Evolutionary conservation across 2,888 invertebrate genomes (phyloP).

Genomic region (Neuroscelio doddi): DNA sequence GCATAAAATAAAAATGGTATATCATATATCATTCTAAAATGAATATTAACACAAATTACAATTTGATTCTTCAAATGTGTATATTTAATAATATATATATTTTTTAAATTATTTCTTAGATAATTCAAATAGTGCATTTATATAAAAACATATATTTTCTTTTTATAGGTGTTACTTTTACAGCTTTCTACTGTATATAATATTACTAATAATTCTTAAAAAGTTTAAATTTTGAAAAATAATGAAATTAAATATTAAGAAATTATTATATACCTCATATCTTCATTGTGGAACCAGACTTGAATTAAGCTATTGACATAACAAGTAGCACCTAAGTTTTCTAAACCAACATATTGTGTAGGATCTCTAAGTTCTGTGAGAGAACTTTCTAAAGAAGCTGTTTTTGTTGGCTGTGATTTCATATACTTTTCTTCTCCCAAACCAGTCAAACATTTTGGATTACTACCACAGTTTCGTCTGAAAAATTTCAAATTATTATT

Average conservation of each 20-base stretch:
- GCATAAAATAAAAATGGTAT: too few species aligned
- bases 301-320: slow-evolving; percentile 79
- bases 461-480: slow-evolving; percentile 76
- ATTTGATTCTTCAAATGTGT: too few species aligned
- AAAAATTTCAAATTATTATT: slow-evolving; percentile 44
- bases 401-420: slow-evolving; percentile 72
- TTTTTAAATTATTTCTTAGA: too few species aligned
- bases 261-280: slow-evolving; percentile 73
- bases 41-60: too few species aligned
- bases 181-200: too few species aligned
- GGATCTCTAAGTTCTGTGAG: slow-evolving; percentile 68
- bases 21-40: too few species aligned
- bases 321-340: slow-evolving; percentile 79
- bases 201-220: too few species aligned
- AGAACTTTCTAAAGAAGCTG: slow-evolving; percentile 67
- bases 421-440: slow-evolving; percentile 76
- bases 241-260: neutral
- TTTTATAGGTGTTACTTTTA: too few species aligned
- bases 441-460: slow-evolving; percentile 76
- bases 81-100: too few species aligned
- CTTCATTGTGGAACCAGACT: slow-evolving; percentile 78
- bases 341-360: slow-evolving; percentile 75
- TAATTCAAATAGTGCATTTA: too few species aligned
- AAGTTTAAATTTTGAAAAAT: too few species aligned
- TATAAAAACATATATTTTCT: too few species aligned